These are phyloP conservation scores for Drosophila lini DNA, from an alignment of 1,140 invertebrate genomes.

Conservation along the genomic window DNA sequence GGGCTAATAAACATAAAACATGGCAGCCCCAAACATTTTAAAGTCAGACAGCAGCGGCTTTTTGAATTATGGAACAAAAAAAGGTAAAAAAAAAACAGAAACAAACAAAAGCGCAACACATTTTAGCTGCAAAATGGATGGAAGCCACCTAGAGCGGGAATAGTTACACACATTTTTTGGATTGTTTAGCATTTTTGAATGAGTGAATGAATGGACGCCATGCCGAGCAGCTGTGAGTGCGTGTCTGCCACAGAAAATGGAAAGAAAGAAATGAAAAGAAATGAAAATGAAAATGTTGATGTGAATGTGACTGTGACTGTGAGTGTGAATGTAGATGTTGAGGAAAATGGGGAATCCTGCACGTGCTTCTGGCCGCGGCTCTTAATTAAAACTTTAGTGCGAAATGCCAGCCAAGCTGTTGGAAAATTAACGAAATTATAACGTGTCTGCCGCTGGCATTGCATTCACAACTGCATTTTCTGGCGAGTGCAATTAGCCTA, in stretches of 20 bases:
- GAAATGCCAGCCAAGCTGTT: conserved; percentile 69
- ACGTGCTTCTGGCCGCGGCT: conserved; percentile 43
- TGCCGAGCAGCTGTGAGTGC: conserved; percentile 40
- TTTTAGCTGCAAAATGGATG: conserved; percentile 45
- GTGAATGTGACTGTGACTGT: conserved; percentile 9
- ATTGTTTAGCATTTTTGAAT: conserved; percentile 66
- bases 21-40: conserved; percentile 37
- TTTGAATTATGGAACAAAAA: conserved; percentile 52
- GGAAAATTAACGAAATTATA: conserved; percentile 77
- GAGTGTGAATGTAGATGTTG: background rate
- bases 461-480: conserved; percentile 65
- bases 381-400: conserved; percentile 77
- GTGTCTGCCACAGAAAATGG: conserved; percentile 43
- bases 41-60: conserved; percentile 31
- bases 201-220: conserved; percentile 44
- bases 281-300: conserved; percentile 18
- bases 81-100: conserved; percentile 15
- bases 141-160: conserved; percentile 26
- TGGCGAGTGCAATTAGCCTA: conserved; percentile 64
- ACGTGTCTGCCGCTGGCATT: conserved; percentile 22
- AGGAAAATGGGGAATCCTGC: conserved; percentile 4
- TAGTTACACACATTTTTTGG: conserved; percentile 76
- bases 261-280: conserved; percentile 16
- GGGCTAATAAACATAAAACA: conserved; percentile 76
- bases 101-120: conserved; percentile 70